Base-by-base conservation (phyloP, 2,797 vertebrate genomes). In the Sparus aurata region DNA sequence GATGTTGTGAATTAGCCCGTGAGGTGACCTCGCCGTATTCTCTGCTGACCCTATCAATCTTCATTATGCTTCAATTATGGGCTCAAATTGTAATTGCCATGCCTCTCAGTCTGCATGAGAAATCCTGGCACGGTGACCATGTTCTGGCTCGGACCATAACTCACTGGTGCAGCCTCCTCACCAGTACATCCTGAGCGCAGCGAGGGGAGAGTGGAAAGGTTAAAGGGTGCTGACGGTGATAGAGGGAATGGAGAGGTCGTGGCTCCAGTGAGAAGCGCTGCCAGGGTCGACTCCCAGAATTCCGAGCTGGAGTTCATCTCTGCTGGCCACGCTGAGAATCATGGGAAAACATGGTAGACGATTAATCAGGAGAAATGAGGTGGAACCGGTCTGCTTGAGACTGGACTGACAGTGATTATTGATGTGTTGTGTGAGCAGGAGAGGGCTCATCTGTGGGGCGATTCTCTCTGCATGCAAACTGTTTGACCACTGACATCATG, bases 351-450 rank as follows among this genome's bases (percentile, higher is more conserved):
- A 58, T 22, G 69, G 59, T 54, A 53, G 77, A 77, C 84, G 55
- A 92, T 95, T 87, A 92, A 93, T 95, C 91, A 94, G 46, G 13
- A 60, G 85, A 92, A 92, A 94, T 92, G 93, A 94, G 90, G 91
- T 87, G 87, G 90, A 93, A 94, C 93, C 52, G 20, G 85, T 13
- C 59, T 57, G 79, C 71, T 64, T 43, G 70, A 87, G 79, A 84
- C 64, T 1, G 78, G 69, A 41, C 85, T 68, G 79, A 84, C 85
- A 54, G 78, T 53, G 52, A 49, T 89, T 88, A 89, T 75, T 78
- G 80, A 88, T 87, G 82, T 80, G 80, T 52, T 73, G 73, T 77
- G 45, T 46, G 79, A 58, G 82, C 55, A 23, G 55, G 73, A 77
- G 59, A 70, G 52, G 57, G 50, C 68, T 76, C 59, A 22, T 75